Evolutionary conservation across 2,113 vertebrate species (phyloP).

Genomic region (Sardina pilchardus): DNA sequence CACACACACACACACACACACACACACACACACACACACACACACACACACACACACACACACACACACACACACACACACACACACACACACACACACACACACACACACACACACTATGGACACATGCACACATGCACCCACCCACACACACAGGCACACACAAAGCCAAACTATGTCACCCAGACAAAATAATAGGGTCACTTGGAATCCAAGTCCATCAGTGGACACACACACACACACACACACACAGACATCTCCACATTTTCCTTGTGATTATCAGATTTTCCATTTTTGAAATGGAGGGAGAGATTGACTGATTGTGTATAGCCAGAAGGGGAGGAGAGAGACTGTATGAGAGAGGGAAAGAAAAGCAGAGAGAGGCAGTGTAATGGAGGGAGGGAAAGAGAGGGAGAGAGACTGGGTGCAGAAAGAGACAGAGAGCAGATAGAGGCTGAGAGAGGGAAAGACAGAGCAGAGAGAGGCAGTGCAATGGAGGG

Average conservation of each 20-base stretch:
- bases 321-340: neutral
- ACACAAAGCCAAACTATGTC: neutral
- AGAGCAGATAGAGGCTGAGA: neutral
- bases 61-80: neutral
- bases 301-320: neutral
- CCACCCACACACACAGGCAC: neutral
- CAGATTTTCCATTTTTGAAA: neutral
- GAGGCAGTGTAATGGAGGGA: no score
- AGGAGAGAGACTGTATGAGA: neutral
- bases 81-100: neutral
- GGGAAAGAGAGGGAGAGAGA: no score
- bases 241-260: neutral
- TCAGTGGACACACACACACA: constrained; percentile 44
- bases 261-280: neutral
- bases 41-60: constrained; percentile 14
- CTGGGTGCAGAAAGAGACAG: no score
- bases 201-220: no score
- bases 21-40: neutral
- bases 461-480: neutral
- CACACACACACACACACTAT: neutral
- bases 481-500: neutral
- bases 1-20: neutral
- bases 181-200: constrained; percentile 54
- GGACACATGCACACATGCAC: neutral
- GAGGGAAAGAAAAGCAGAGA: no score